Evolutionary conservation across 1,140 invertebrate species (phyloP).

Genomic region (Pectinophora gossypiella): DNA sequence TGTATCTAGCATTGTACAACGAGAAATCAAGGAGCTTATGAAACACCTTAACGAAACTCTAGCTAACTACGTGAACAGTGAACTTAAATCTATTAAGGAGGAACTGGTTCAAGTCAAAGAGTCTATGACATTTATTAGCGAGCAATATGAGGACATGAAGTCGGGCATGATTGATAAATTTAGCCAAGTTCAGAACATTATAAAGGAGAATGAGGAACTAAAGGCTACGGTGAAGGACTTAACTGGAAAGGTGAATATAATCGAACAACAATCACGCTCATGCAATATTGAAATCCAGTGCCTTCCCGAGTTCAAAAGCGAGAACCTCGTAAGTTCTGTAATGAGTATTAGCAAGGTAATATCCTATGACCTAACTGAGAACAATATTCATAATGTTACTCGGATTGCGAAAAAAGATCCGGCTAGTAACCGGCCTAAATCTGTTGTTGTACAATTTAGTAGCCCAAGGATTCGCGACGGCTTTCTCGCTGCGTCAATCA

Average conservation of each 20-base stretch:
- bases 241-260: not conserved
- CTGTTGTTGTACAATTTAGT: too few species aligned
- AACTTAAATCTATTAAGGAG: not conserved
- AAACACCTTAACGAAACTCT: too few species aligned
- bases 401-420: too few species aligned
- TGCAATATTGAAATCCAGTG: not conserved
- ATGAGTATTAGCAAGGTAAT: not conserved
- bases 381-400: too few species aligned
- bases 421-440: too few species aligned
- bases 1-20: too few species aligned
- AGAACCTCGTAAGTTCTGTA: not conserved
- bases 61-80: too few species aligned
- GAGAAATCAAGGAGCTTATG: too few species aligned
- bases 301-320: not conserved
- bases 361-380: not conserved
- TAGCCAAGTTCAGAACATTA: not conserved
- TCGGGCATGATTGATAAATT: not conserved
- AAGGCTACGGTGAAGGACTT: not conserved
- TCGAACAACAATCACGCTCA: not conserved
- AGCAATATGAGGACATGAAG: not conserved
- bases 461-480: too few species aligned
- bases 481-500: too few species aligned
- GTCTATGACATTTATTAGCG: too few species aligned
- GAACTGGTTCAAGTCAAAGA: not conserved
- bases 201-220: not conserved